Conservation (phyloP, 2,888 invertebrate species). For the Meghimatium bilineatum region DNA sequence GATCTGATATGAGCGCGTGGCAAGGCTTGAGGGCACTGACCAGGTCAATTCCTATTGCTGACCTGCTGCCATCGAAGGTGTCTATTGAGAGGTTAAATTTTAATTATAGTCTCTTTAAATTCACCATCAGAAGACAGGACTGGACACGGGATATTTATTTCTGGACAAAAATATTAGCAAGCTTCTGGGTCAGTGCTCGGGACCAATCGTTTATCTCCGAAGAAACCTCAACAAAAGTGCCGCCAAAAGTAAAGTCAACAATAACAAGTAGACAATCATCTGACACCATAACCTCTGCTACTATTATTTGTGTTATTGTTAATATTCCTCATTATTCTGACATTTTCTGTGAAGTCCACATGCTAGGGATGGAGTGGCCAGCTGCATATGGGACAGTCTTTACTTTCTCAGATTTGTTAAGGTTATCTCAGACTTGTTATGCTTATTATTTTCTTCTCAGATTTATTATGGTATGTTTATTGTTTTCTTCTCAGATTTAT, state of each 20-base stretch:
- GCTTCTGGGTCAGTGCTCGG: background rate
- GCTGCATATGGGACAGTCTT: no score
- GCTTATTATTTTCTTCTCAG: no score
- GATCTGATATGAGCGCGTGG: background rate
- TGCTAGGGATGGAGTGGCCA: no score
- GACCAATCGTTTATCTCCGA: background rate
- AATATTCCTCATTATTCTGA: no score
- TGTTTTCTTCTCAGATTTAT: no score
- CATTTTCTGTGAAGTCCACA: no score
- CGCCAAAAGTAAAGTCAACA: background rate
- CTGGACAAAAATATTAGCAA: background rate
- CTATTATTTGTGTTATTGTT: no score
- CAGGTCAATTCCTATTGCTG: background rate
- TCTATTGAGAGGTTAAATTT: background rate
- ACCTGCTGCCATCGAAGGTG: background rate
- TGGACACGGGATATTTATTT: background rate
- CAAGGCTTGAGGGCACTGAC: background rate
- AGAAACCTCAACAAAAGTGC: background rate
- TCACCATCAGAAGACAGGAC: background rate
- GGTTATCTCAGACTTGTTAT: no score
- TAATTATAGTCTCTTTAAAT: background rate
- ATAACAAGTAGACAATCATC: background rate
- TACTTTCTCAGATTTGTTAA: no score
- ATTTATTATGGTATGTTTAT: no score
- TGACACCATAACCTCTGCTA: no score